phyloP scores from a whole-genome alignment of 1,140 invertebrate species.

The roundworm (Caenorhabditis elegans) region WBcel235 BX284603.4:12506001-12506500 shows the following conservation, averaged over 20 bases:
- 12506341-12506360: constrained; percentile 18
- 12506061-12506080: too few species aligned
- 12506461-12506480: constrained; percentile 33
- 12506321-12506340: neutral
- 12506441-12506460: constrained; percentile 35
- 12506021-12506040: too few species aligned
- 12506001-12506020: too few species aligned
- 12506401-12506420: neutral
- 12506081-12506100: too few species aligned
- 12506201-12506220: constrained; percentile 52
- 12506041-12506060: too few species aligned
- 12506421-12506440: constrained; percentile 37
- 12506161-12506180: neutral
- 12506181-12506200: constrained; percentile 45
- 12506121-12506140: too few species aligned
- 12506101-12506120: too few species aligned
- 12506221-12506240: constrained; percentile 48
- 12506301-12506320: constrained; percentile 9
- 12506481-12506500: neutral
- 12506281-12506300: constrained; percentile 30
- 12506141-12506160: neutral
- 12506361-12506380: constrained; percentile 27
- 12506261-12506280: constrained; percentile 24
- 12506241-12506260: constrained; percentile 42
- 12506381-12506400: constrained; percentile 6